These are phyloP conservation scores for Petromus typicus DNA, from an alignment of 2,113 vertebrate genomes.

Conservation along the genomic window DNA sequence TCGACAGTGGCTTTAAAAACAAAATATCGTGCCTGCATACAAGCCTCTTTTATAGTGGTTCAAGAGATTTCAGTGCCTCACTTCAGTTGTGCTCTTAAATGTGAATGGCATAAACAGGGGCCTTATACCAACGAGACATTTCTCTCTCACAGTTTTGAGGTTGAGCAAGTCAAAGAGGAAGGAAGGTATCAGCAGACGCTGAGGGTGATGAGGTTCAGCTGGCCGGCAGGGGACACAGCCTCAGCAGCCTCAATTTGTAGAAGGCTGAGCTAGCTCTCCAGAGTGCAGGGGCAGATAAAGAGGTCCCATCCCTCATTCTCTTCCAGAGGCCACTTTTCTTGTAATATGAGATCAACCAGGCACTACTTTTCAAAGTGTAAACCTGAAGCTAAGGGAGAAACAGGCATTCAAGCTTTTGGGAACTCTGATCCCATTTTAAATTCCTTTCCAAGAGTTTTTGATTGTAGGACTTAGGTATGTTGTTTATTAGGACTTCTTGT, in stretches of 20 bases:
- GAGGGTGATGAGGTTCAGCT: too few relatives aligned
- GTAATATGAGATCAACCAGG: background rate
- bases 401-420: background rate
- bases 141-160: background rate
- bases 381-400: background rate
- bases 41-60: background rate
- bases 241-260: background rate
- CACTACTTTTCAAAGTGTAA: background rate
- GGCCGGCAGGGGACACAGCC: background rate
- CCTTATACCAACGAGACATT: background rate
- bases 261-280: background rate
- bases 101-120: background rate
- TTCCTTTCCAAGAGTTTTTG: background rate
- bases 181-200: background rate
- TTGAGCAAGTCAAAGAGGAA: background rate
- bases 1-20: background rate
- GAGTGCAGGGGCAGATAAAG: too few relatives aligned
- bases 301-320: background rate
- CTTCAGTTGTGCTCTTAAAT: background rate
- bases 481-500: background rate
- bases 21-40: background rate
- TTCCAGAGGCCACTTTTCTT: background rate
- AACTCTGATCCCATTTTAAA: background rate
- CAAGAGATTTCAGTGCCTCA: background rate
- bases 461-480: rapidly evolving